phyloP scores from a whole-genome alignment of 2,797 vertebrate species.

The Lindbergichthys nudifrons region DNA sequence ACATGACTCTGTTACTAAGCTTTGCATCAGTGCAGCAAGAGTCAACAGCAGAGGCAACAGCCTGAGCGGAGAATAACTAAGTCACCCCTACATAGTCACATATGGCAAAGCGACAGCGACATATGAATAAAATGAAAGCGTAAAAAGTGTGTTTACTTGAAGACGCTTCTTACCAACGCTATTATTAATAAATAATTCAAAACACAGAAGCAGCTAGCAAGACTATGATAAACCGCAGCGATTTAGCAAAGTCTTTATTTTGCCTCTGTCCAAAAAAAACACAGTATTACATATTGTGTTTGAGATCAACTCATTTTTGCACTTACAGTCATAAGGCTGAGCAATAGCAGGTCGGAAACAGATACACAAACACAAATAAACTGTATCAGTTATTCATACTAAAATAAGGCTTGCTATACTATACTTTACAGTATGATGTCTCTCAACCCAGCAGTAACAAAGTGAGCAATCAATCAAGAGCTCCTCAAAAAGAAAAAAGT shows the following conservation, averaged over 20 bases:
- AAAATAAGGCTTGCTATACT: background rate
- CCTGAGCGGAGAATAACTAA: conserved; percentile 18
- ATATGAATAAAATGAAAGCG: conserved; percentile 58
- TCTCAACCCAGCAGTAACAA: conserved; percentile 2
- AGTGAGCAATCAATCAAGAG: conserved; percentile 23
- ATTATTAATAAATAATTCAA: conserved; percentile 56
- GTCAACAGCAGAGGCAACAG: conserved; percentile 11
- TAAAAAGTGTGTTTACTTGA: conserved; percentile 24
- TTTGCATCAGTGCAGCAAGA: conserved; percentile 27
- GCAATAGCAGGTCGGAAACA: background rate
- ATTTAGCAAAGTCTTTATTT: conserved; percentile 9
- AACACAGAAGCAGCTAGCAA: background rate
- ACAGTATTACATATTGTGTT: conserved; percentile 12
- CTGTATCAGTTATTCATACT: background rate
- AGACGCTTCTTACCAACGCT: conserved; percentile 25
- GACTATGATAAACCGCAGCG: conserved; percentile 26
- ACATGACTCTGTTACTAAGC: conserved; percentile 10
- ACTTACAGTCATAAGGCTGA: background rate
- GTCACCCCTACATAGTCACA: conserved; percentile 22
- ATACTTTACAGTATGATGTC: background rate
- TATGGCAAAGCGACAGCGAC: conserved; percentile 27
- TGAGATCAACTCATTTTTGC: conserved; percentile 33
- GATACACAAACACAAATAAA: background rate
- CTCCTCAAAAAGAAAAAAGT: conserved; percentile 16
- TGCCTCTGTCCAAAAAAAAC: conserved; percentile 49